phyloP scores from a whole-genome alignment of 2,888 invertebrate genomes.

The Philereme vetulata region DNA sequence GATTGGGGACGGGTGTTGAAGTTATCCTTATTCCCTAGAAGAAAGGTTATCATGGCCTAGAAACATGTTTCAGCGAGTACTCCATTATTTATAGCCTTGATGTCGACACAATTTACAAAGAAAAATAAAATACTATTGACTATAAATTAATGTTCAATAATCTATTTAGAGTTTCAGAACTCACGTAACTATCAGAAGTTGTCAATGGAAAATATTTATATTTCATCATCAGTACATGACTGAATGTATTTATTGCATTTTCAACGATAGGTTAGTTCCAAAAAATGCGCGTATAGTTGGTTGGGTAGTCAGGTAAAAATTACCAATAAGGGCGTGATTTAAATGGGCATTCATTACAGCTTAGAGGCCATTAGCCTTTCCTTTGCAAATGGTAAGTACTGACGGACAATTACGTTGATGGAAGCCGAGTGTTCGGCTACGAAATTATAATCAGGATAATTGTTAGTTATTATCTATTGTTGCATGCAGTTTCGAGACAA shows the following conservation, averaged over 20 bases:
- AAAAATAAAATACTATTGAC: background rate
- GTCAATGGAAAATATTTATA: background rate
- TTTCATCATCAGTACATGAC: background rate
- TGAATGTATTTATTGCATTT: conserved; percentile 17
- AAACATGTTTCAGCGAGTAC: conserved; percentile 12
- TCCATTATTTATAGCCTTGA: background rate
- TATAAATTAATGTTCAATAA: no score
- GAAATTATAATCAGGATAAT: conserved; percentile 27
- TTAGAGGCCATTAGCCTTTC: conserved; percentile 25
- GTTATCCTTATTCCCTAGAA: conserved; percentile 26
- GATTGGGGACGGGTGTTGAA: conserved; percentile 36
- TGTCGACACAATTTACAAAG: background rate
- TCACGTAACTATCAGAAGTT: no score
- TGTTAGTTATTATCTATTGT: conserved; percentile 26
- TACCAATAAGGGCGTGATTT: conserved; percentile 20
- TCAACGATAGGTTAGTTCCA: conserved; percentile 24
- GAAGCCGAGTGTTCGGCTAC: conserved; percentile 23
- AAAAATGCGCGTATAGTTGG: no score
- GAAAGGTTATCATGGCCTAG: conserved; percentile 26
- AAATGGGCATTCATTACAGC: conserved; percentile 25
- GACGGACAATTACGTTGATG: conserved; percentile 30
- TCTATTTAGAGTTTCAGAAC: no score
- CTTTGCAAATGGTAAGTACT: conserved; percentile 26
- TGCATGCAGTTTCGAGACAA: conserved; percentile 21
- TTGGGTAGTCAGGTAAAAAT: conserved; percentile 13